Conservation (phyloP, 1,140 invertebrate species). For the Drosophila nigrodunni region DNA sequence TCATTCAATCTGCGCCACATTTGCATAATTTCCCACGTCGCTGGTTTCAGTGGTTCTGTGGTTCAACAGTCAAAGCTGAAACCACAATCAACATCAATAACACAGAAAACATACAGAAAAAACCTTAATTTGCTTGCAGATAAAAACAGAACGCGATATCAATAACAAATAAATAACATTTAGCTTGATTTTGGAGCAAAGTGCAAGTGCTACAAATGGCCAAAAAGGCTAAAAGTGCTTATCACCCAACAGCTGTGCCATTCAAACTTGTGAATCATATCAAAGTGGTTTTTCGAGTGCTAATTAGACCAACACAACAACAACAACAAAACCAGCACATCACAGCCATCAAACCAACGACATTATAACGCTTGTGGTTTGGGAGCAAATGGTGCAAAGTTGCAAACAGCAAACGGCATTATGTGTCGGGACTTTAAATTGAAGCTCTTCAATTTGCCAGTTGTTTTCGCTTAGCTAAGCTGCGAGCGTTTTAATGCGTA, state of each 20-base stretch:
- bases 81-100: slow-evolving; percentile 25
- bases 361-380: slow-evolving; percentile 7
- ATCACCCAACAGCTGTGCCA: slow-evolving; percentile 22
- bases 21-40: slow-evolving; percentile 80
- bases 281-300: slow-evolving; percentile 22
- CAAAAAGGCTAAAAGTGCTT: slow-evolving; percentile 14
- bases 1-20: slow-evolving; percentile 70
- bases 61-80: slow-evolving; percentile 26
- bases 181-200: slow-evolving; percentile 24
- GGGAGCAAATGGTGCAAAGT: slow-evolving; percentile 5
- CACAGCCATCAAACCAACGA: neutral
- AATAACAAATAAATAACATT: slow-evolving; percentile 56
- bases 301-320: slow-evolving; percentile 16
- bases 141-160: slow-evolving; percentile 28
- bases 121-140: slow-evolving; percentile 4
- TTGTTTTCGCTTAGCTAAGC: neutral
- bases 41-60: neutral
- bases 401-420: neutral
- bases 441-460: slow-evolving; percentile 2
- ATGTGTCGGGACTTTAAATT: slow-evolving; percentile 1
- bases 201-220: slow-evolving; percentile 21
- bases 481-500: neutral
- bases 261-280: slow-evolving; percentile 13
- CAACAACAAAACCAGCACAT: too few species aligned
- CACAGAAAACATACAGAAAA: neutral